Base-by-base conservation (phyloP, 1,140 invertebrate species). In the Lepidotrigona ventralis region DNA sequence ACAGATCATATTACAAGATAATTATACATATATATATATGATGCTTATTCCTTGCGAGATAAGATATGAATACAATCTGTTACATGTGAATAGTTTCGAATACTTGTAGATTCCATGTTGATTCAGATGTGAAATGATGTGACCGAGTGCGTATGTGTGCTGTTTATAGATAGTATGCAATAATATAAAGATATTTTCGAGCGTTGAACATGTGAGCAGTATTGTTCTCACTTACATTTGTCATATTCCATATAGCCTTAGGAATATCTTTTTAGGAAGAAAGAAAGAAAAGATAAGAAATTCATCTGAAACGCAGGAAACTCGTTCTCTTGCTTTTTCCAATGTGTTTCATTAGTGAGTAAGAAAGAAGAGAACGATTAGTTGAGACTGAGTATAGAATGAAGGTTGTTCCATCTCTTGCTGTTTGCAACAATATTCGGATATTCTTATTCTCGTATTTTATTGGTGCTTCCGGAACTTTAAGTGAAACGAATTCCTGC, bases 401-500 rank as follows among this genome's bases (percentile, higher is more conserved):
- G 19, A 79, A 74, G 76, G 21, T 6, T 53, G 69, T 60, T 51
- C 39, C 54, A 17, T 11, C 19, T 85, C n/a, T n/a, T n/a, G n/a
- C 54, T 79, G 79, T 80, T 60, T 29, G 53, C 19, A 72, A 76
- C 9, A 51, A 64, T 70, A 14, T 74, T 84, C 77, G 53, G 53
- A 60, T 68, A 74, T 84, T 77, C 64, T 86, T 86, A 86, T 87
- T 86, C 86, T 87, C 84, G 51, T 86, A 87, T 63, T 85, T 83
- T 83, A 85, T 73, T 75, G 68, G 66, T 87, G 63, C 68, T 70
- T 87, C 53, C 66, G 46, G 56, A 46, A 72, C 33, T 76, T 72
- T 71, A 29, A 46, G 21, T 54, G n/a, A 68, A 78, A 81, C 29
- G 29, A 66, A 64, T 69, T 69, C 23, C 46, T 51, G 51, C 66